These are phyloP conservation scores for Syrrhaptes paradoxus DNA, from an alignment of 2,113 vertebrate genomes.

Conservation along the genomic window DNA sequence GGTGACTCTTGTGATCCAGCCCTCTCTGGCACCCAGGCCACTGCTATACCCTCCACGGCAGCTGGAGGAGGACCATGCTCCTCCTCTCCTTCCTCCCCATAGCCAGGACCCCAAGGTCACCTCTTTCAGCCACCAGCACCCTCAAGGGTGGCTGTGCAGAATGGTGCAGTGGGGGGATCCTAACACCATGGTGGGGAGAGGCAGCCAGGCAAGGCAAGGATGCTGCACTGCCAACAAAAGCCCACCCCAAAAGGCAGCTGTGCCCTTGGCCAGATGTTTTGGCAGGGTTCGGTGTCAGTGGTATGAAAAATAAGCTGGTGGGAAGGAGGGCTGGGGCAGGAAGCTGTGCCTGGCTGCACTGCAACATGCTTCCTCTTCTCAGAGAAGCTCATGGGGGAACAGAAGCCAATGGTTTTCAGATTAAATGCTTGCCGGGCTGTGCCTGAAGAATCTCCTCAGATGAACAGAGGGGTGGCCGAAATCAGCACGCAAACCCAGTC, in stretches of 20 bases:
- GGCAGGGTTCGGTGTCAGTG: not conserved
- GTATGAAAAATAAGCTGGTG: not conserved
- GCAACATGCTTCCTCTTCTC: not conserved
- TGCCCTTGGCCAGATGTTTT: not conserved
- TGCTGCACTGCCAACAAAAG: accelerated
- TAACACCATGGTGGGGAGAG: not conserved
- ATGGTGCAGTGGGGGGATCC: not conserved
- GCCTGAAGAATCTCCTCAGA: not conserved
- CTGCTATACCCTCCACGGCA: accelerated
- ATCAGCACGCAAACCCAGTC: not conserved
- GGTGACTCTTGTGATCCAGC: not conserved
- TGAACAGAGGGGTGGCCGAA: not conserved
- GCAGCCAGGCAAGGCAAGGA: not conserved
- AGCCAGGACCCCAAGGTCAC: not conserved
- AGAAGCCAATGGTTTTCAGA: not conserved
- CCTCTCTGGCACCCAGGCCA: not conserved
- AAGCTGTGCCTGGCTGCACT: accelerated
- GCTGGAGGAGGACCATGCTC: not conserved
- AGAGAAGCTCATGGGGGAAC: not conserved
- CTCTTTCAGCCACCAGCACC: not conserved
- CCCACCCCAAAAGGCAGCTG: not conserved
- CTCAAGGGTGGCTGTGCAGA: not conserved
- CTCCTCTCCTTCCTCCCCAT: not conserved
- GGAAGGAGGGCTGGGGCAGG: not conserved
- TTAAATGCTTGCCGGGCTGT: accelerated